These are phyloP conservation scores for Delichon dasypus DNA, from an alignment of 2,797 vertebrate genomes.

Conservation along the genomic window DNA sequence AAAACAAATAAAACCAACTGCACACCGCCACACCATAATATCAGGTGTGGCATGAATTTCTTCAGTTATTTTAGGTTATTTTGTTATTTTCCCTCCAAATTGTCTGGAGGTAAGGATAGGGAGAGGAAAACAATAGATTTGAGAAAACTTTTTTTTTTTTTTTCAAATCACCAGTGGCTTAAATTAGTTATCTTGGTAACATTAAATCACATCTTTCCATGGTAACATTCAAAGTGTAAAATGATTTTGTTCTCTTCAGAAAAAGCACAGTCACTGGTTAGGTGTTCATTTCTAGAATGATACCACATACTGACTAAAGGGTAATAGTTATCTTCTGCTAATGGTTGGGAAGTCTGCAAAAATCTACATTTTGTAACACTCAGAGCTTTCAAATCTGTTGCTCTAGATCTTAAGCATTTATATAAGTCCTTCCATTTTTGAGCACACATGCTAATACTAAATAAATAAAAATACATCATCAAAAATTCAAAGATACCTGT, in stretches of 20 bases:
- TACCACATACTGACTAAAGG: not conserved
- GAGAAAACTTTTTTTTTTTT: not conserved
- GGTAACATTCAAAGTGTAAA: not conserved
- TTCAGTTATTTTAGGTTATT: not conserved
- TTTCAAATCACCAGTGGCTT: not conserved
- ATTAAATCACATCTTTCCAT: not conserved
- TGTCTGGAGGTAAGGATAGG: not conserved
- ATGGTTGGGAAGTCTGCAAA: not conserved
- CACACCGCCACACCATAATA: too few relatives aligned
- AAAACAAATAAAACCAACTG: too few relatives aligned
- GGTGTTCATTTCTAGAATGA: not conserved
- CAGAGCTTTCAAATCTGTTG: not conserved
- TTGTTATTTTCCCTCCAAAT: not conserved
- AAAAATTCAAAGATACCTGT: not conserved
- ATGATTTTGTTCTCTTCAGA: not conserved
- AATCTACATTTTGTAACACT: not conserved
- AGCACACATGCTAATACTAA: not conserved
- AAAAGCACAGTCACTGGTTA: not conserved
- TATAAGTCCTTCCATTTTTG: not conserved
- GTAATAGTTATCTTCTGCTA: not conserved
- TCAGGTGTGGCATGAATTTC: not conserved
- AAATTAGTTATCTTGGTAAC: not conserved
- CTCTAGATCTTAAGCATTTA: not conserved
- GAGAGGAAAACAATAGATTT: not conserved
- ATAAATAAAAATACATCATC: not conserved